Evolutionary conservation across 2,888 invertebrate species (phyloP), one percentile per base, ranked within the genome.

Genomic region (Sarcophaga variegata): DNA sequence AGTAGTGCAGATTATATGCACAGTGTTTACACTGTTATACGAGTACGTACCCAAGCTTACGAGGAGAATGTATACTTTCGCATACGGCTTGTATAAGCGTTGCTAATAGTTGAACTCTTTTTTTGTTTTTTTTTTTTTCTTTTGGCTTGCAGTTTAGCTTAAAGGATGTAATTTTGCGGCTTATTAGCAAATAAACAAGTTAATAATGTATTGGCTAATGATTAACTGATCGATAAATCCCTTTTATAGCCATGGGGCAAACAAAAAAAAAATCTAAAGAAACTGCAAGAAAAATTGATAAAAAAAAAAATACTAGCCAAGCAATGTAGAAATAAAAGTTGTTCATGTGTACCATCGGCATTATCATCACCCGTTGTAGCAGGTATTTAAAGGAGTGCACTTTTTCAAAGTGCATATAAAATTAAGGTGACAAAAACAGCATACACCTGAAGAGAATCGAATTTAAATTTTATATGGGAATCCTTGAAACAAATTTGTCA

Each of bases 131-230:
- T 10, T 0, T 49, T 49, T 49, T 49, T 11, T 11, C 14, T 49
- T 49, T 3, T 11, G 3, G 1, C 14, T 49, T 14, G 49, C 14
- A 14, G 3, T 79, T 70, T 49, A 70, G 84, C 87, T 76, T 45
- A 74, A 87, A 84, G 84, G 79, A 87, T 87, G 70, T 87, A 89
- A 88, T 85, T 88, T 89, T 83, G 87, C 82, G 80, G 88, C 88
- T 88, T 89, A 88, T 88, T 89, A 89, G 83, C 88, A 88, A 88
- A 88, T 89, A 89, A 89, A 89, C 88, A 88, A 89, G 89, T 89
- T 89, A 89, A 88, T 89, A 86, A 87, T 87, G 78, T 76, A 76
- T 78, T 87, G 79, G 87, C 79, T 64, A 84, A 84, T 87, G 87
- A 84, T 82, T 82, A 87, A 87, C 87, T 79, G 70, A 67, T 78